Conservation (phyloP, 1,140 invertebrate genomes). For the Listronotus oregonensis region DNA sequence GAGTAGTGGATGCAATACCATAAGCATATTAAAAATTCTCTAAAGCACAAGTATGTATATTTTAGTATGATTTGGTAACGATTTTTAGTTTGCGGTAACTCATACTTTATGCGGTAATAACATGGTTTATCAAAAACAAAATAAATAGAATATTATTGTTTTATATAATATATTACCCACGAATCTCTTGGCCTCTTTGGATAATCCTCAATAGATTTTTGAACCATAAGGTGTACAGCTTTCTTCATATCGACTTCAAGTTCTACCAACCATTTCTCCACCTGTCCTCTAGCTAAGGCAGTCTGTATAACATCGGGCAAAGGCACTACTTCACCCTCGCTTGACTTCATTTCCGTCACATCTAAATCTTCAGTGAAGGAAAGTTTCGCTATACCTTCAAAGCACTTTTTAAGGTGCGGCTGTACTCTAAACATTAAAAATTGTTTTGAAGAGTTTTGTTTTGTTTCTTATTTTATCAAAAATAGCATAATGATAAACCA, state of each 20-base stretch:
- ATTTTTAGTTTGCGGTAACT: no score
- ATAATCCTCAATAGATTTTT: conserved; percentile 71
- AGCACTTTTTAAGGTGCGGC: conserved; percentile 97
- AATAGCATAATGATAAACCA: no score
- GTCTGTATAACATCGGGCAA: conserved; percentile 85
- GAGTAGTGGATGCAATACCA: no score
- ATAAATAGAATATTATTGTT: no score
- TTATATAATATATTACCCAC: conserved; percentile 78
- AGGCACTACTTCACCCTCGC: conserved; percentile 82
- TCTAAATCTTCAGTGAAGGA: conserved; percentile 86
- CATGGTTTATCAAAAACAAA: no score
- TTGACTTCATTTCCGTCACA: conserved; percentile 88
- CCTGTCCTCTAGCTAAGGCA: conserved; percentile 86
- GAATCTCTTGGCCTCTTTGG: conserved; percentile 64
- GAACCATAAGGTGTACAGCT: conserved; percentile 76
- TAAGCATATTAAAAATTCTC: no score
- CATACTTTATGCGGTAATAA: no score
- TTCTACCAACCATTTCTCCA: conserved; percentile 96
- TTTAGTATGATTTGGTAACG: no score
- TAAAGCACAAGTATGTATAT: no score
- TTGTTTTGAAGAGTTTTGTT: neutral
- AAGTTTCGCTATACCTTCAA: conserved; percentile 87
- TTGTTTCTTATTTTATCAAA: no score
- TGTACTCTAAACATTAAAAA: conserved; percentile 69
- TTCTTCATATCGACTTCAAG: conserved; percentile 90